Conservation (phyloP, 2,113 vertebrate genomes). For the Neodontobutis hainanensis region DNA sequence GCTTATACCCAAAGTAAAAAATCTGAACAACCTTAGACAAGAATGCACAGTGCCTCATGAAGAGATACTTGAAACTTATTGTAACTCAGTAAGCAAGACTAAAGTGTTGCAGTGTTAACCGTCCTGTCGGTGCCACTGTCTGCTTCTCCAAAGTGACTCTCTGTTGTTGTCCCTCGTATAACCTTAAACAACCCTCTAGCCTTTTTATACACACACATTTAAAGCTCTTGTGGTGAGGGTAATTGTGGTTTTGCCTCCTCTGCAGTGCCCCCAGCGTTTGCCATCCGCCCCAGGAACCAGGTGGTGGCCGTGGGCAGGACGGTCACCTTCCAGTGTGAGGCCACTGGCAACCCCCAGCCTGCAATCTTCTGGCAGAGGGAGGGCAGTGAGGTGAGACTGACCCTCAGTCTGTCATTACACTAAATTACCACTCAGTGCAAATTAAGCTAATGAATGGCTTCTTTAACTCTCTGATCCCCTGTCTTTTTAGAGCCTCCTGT, state of each 20-base stretch:
- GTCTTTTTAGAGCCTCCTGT: slow-evolving; percentile 88
- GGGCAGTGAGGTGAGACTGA: slow-evolving; percentile 88
- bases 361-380: slow-evolving; percentile 97
- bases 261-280: slow-evolving; percentile 91
- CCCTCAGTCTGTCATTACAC: slow-evolving; percentile 31
- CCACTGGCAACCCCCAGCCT: slow-evolving; percentile 92
- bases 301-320: slow-evolving; percentile 88
- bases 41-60: not conserved
- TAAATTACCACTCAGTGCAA: slow-evolving; percentile 32
- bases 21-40: slow-evolving; percentile 1
- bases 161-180: not conserved
- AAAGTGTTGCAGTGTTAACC: too few relatives aligned
- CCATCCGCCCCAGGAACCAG: slow-evolving; percentile 90
- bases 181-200: slow-evolving; percentile 3
- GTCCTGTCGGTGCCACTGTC: not conserved
- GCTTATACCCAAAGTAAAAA: too few relatives aligned
- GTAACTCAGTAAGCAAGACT: too few relatives aligned
- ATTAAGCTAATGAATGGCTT: slow-evolving; percentile 23
- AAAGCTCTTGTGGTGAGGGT: slow-evolving; percentile 22
- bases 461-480: slow-evolving; percentile 36
- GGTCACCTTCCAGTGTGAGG: slow-evolving; percentile 93
- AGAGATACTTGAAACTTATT: too few relatives aligned
- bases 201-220: slow-evolving; percentile 16
- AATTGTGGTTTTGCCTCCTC: slow-evolving; percentile 39
- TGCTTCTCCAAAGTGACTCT: not conserved